Conservation (phyloP, 2,888 invertebrate species). For the Melieria omissa region DNA sequence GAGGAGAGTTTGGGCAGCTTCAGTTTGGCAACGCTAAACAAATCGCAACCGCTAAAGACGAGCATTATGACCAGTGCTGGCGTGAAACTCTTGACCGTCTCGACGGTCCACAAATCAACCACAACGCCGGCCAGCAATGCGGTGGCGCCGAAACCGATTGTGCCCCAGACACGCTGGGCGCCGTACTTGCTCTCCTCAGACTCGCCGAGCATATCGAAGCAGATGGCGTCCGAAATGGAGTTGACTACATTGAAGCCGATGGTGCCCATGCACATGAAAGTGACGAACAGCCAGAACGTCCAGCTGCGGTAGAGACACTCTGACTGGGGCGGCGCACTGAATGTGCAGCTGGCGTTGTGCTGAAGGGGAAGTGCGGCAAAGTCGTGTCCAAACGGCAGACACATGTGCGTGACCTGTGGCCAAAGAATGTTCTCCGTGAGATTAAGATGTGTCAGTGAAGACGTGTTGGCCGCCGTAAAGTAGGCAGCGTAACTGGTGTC, state of each 20-base stretch:
- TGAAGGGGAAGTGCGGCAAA: accelerated
- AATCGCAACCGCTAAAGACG: conserved; percentile 73
- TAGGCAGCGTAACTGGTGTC: conserved; percentile 41
- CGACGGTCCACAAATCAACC: conserved; percentile 74
- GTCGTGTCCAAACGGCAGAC: conserved; percentile 14
- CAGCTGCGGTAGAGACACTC: conserved; percentile 70
- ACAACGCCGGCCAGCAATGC: conserved; percentile 78
- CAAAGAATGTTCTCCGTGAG: conserved; percentile 27
- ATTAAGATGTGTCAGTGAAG: conserved; percentile 1
- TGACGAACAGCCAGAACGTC: conserved; percentile 80
- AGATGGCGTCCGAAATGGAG: conserved; percentile 89
- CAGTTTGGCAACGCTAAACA: conserved; percentile 72
- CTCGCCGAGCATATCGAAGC: conserved; percentile 85
- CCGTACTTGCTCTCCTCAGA: conserved; percentile 78
- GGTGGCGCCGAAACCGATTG: conserved; percentile 80
- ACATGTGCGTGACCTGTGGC: conserved; percentile 32
- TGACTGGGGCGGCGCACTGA: conserved; percentile 39
- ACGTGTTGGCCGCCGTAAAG: conserved; percentile 40
- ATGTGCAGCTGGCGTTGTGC: conserved; percentile 43
- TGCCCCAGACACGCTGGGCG: conserved; percentile 84
- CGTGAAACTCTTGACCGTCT: conserved; percentile 72
- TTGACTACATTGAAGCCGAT: conserved; percentile 87
- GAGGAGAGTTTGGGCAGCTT: conserved; percentile 77
- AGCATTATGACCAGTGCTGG: conserved; percentile 79
- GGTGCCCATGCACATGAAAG: conserved; percentile 78